A percentile compares a stretch with the other conserved stretches of the same genome.
phyloP scores from a whole-genome alignment of 2,888 invertebrate genomes.

The Drosophila trichaetosa region DNA sequence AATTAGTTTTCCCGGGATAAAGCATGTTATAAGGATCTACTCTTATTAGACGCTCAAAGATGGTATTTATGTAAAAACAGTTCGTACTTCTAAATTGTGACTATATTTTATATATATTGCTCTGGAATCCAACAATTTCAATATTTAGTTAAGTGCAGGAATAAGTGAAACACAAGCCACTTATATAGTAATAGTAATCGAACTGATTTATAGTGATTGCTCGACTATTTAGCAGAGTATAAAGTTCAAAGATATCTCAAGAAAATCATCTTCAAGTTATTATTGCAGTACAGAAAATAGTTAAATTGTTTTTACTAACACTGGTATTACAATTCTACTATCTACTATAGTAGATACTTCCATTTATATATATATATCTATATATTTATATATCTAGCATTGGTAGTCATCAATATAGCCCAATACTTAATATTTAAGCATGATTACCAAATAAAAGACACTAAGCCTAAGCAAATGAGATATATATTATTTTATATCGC shows the following conservation, averaged over 20 bases:
- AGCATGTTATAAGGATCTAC: neutral
- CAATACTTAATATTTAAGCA: too few relatives aligned
- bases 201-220: neutral
- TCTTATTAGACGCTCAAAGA: neutral
- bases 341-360: neutral
- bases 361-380: too few relatives aligned
- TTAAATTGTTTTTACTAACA: too few relatives aligned
- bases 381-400: fast-evolving
- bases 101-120: neutral
- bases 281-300: fast-evolving
- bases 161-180: neutral
- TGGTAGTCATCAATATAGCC: neutral
- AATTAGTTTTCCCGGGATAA: neutral
- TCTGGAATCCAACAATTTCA: neutral
- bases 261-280: neutral
- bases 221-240: neutral
- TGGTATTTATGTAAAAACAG: neutral
- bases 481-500: neutral
- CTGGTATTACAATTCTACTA: neutral
- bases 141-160: fast-evolving
- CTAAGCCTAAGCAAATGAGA: neutral
- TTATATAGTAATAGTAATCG: neutral
- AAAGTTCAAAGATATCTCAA: too few relatives aligned
- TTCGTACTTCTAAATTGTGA: neutral
- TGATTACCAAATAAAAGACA: neutral